Conservation (phyloP, 2,113 vertebrate genomes). For the Tringa solitaria region DNA sequence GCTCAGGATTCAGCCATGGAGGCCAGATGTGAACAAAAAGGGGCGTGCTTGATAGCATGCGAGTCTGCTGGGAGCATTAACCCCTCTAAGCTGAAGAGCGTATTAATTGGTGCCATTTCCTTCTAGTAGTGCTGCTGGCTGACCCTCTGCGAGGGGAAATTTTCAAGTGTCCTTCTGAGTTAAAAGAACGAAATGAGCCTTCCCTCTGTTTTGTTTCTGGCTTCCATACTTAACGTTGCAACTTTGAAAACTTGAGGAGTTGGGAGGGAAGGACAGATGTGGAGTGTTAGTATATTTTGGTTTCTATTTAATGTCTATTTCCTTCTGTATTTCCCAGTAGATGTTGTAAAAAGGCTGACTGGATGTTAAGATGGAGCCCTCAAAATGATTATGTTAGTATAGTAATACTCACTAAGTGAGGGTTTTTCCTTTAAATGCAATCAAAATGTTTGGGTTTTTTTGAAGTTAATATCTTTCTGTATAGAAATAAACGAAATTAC, state of each 20-base stretch:
- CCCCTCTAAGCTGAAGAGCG: background rate
- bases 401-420: background rate
- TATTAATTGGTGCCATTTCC: background rate
- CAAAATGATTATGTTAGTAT: background rate
- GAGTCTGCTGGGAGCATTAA: background rate
- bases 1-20: background rate
- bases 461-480: background rate
- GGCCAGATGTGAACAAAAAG: background rate
- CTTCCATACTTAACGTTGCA: rapidly evolving
- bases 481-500: background rate
- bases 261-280: background rate
- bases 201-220: background rate
- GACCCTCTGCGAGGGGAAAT: background rate
- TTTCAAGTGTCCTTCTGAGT: background rate
- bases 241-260: background rate
- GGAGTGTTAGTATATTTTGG: background rate
- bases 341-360: background rate
- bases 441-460: background rate
- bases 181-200: background rate
- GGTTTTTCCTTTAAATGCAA: background rate
- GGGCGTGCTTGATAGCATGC: background rate
- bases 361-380: background rate
- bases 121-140: background rate
- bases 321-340: background rate
- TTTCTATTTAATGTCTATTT: background rate